Conservation (phyloP, 2,888 invertebrate genomes). For the Galeopsomyia nigrocyanea region DNA sequence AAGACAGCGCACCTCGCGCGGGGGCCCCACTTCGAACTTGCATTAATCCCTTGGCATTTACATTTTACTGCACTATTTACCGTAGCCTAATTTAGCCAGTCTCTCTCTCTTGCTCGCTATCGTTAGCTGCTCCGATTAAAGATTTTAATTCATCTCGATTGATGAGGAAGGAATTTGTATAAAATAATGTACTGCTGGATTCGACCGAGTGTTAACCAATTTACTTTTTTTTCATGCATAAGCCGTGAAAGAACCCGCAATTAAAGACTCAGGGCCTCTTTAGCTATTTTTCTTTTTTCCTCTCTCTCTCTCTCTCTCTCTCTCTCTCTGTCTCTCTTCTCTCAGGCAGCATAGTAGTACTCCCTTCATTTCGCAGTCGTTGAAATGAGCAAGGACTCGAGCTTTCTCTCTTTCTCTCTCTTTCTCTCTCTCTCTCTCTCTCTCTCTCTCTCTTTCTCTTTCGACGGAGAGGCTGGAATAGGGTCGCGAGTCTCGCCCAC, state of each 20-base stretch:
- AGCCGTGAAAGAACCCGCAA: too few relatives aligned
- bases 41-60: too few relatives aligned
- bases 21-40: too few relatives aligned
- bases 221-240: not conserved
- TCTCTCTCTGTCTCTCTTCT: too few relatives aligned
- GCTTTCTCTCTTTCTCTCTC: too few relatives aligned
- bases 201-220: not conserved
- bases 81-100: not conserved
- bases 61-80: constrained; percentile 8
- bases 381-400: constrained; percentile 24
- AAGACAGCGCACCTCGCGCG: too few relatives aligned
- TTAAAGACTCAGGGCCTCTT: too few relatives aligned
- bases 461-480: not conserved
- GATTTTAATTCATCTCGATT: not conserved
- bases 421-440: too few relatives aligned
- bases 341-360: not conserved
- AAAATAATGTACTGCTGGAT: not conserved
- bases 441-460: too few relatives aligned
- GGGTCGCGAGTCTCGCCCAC: constrained; percentile 18
- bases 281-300: too few relatives aligned
- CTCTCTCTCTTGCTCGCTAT: not conserved
- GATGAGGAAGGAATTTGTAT: not conserved
- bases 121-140: not conserved
- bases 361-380: constrained; percentile 22
- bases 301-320: too few relatives aligned